phyloP scores from a whole-genome alignment of 2,797 vertebrate genomes.

The Pterois miles region DNA sequence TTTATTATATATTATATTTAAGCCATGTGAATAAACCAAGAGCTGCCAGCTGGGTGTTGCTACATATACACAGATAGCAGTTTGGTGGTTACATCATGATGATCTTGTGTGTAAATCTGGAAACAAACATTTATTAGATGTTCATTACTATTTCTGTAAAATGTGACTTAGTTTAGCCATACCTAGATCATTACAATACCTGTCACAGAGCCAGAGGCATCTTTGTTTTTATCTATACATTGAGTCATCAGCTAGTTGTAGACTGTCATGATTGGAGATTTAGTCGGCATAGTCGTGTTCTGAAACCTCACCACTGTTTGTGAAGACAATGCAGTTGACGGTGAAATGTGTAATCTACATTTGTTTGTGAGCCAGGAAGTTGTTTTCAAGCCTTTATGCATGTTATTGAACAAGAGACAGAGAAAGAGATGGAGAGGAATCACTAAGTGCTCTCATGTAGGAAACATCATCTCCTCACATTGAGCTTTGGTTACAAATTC shows the following conservation, averaged over 20 bases:
- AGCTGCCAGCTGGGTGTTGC: not conserved
- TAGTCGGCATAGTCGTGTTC: not conserved
- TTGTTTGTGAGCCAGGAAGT: not conserved
- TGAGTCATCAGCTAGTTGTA: not conserved
- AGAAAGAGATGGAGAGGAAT: not conserved
- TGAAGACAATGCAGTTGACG: not conserved
- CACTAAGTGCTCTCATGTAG: not conserved
- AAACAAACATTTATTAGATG: not conserved
- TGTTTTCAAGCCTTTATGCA: not conserved
- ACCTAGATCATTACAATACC: not conserved
- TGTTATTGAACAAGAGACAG: not conserved
- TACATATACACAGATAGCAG: not conserved
- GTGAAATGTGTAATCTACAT: no score
- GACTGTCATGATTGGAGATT: not conserved
- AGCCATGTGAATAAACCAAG: not conserved
- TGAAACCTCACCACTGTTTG: not conserved
- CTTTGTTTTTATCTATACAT: not conserved
- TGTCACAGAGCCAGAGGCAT: not conserved
- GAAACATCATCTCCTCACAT: slow-evolving; percentile 15
- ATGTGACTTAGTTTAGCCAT: not conserved
- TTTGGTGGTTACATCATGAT: not conserved
- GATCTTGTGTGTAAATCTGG: not conserved
- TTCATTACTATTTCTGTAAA: not conserved
- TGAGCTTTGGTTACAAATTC: slow-evolving; percentile 10
- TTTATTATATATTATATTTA: not conserved